Percentiles rank a stretch among this genome's conserved stretches.
Conservation (phyloP, 2,797 vertebrate species). For the Darevskia mixta region DNA sequence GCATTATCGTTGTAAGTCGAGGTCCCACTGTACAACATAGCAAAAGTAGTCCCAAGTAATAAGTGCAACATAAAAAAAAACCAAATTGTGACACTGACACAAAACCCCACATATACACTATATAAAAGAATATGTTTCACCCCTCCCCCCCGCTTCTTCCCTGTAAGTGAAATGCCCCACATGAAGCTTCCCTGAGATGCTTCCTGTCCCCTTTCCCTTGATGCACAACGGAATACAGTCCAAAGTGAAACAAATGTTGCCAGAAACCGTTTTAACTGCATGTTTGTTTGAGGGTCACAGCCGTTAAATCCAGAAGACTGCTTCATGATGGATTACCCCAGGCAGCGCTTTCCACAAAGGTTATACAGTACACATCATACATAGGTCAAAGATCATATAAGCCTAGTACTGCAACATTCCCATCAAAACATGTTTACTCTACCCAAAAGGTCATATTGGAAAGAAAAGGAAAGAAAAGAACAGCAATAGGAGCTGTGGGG, state of each 20-base stretch:
- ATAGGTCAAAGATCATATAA: constrained; percentile 28
- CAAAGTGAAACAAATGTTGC: constrained; percentile 39
- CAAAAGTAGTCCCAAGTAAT: no score
- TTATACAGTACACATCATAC: neutral
- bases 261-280: constrained; percentile 28
- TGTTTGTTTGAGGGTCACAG: constrained; percentile 31
- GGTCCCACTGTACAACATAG: no score
- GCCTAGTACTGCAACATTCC: constrained; percentile 29
- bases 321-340: constrained; percentile 35
- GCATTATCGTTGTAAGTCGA: no score
- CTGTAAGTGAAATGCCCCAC: neutral
- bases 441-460: constrained; percentile 34
- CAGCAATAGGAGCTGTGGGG: neutral
- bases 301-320: constrained; percentile 40
- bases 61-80: no score
- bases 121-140: no score
- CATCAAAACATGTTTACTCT: constrained; percentile 33
- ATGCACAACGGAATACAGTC: neutral
- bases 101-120: no score
- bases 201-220: neutral
- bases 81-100: no score
- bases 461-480: neutral
- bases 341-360: constrained; percentile 39
- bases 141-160: no score
- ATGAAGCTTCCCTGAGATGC: neutral